Evolutionary conservation across 1,140 invertebrate genomes (phyloP).

Genomic region (Penaeus chinensis): DNA sequence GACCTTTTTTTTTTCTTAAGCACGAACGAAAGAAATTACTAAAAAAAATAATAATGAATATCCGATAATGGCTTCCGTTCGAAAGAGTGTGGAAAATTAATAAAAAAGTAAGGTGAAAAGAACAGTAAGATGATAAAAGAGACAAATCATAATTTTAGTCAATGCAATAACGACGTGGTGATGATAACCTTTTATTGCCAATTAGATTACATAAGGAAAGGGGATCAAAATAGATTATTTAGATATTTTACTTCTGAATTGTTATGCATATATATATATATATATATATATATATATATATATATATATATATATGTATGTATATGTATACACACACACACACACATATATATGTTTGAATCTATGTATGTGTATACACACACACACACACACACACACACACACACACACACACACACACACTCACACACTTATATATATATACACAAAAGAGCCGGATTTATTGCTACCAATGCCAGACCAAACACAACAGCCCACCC

Average conservation of each 20-base stretch:
- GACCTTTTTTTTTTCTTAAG: no score
- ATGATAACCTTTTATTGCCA: neutral
- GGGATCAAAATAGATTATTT: neutral
- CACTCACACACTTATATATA: neutral
- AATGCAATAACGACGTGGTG: no score
- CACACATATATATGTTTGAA: neutral
- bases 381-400: neutral
- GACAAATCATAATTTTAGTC: no score
- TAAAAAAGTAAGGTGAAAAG: no score
- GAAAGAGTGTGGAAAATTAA: no score
- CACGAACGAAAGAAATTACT: no score
- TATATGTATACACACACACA: neutral
- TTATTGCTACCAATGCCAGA: no score
- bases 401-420: neutral
- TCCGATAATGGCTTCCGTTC: no score
- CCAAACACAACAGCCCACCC: no score
- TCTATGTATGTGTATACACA: neutral
- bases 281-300: neutral
- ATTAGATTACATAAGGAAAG: neutral
- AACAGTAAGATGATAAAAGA: no score
- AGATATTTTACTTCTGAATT: neutral
- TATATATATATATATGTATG: constrained; percentile 16
- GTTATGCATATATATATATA: neutral
- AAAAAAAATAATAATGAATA: no score
- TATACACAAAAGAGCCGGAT: neutral